phyloP scores from a whole-genome alignment of 2,888 invertebrate species.

The Rhamnusium bicolor region DNA sequence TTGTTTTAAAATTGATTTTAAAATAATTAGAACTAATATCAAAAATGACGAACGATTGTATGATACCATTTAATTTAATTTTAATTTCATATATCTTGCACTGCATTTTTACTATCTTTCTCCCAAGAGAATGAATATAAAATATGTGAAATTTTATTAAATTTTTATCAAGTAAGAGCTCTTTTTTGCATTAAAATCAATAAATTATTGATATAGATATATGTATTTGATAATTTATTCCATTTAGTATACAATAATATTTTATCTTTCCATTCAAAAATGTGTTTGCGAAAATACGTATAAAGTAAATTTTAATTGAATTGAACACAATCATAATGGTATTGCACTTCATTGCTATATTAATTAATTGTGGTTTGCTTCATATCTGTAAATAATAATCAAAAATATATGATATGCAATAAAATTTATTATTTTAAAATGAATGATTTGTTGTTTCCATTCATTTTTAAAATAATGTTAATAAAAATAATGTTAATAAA shows the following conservation, averaged over 20 bases:
- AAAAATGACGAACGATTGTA: too few relatives aligned
- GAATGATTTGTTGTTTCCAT: background rate
- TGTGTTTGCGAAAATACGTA: background rate
- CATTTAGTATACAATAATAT: background rate
- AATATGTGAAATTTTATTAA: background rate
- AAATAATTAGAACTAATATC: too few relatives aligned
- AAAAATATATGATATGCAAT: background rate
- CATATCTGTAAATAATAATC: background rate
- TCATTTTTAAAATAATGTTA: background rate
- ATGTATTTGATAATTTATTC: background rate
- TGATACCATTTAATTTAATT: too few relatives aligned
- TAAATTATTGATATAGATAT: background rate
- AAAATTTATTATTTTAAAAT: background rate
- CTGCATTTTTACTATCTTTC: background rate
- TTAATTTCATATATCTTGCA: too few relatives aligned
- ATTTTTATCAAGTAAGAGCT: background rate
- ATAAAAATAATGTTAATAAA: background rate
- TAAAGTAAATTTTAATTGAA: slow-evolving; percentile 17
- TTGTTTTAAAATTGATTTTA: too few relatives aligned
- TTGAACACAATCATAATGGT: background rate
- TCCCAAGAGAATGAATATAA: background rate
- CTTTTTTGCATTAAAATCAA: background rate
- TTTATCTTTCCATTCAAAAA: slow-evolving; percentile 7
- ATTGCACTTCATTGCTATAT: background rate
- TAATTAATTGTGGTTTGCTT: background rate